A percentile compares a stretch with the other conserved stretches of the same genome.
Evolutionary conservation across 2,113 vertebrate species (phyloP).

Genomic region (Hyla sarda): DNA sequence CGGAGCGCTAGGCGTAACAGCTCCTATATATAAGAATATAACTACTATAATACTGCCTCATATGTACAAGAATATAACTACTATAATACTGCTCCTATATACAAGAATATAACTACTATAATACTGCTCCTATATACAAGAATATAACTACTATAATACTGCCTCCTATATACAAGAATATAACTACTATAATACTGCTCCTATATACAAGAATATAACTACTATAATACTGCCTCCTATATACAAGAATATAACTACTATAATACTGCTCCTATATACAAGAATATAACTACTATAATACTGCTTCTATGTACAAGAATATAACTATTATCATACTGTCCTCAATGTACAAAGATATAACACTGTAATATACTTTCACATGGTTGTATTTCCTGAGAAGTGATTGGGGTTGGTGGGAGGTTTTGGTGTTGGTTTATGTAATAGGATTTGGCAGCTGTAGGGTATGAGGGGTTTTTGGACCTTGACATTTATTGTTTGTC

Average conservation of each 20-base stretch:
- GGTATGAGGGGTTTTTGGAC: not conserved
- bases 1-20: too few relatives aligned
- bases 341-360: not conserved
- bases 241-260: too few relatives aligned
- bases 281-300: conserved; percentile 6
- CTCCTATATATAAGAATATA: not conserved
- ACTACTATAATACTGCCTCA: not conserved
- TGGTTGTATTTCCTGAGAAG: too few relatives aligned
- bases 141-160: conserved; percentile 8
- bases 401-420: too few relatives aligned
- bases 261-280: not conserved
- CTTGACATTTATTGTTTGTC: not conserved
- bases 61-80: conserved; percentile 2
- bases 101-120: too few relatives aligned
- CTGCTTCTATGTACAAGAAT: not conserved
- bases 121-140: not conserved
- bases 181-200: not conserved
- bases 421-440: too few relatives aligned
- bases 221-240: not conserved
- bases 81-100: not conserved
- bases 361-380: not conserved
- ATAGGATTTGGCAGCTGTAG: not conserved
- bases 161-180: not conserved
- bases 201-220: conserved; percentile 2
- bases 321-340: not conserved